Base-by-base conservation (phyloP, 2,888 invertebrate species). In the Atherix ibis region DNA sequence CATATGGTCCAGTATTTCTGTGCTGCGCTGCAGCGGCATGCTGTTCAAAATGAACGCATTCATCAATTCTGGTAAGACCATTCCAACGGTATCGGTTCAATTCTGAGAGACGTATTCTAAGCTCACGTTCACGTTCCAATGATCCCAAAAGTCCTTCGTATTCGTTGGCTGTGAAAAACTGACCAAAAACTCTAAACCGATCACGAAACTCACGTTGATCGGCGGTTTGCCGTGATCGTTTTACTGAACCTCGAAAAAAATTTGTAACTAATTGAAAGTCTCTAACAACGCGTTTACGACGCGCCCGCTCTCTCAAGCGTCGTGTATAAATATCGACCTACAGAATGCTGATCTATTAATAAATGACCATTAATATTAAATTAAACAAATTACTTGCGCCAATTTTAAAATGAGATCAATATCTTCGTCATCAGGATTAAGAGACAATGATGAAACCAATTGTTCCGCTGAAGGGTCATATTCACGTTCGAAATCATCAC, bases 401-500 rank as follows among this genome's bases (percentile, higher is more conserved):
- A 92, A 62, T 62, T 92, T 92, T 19, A 92, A 64, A 39, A 83
- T 82, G 52, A 83, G 75, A 62, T 94, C 94, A 42, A 88, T 67
- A 47, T 92, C 88, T 48, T 82, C 79, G 58, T 92, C 92, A 53
- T 91, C 89, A 19, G 78, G 72, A 53, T 77, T 82, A 10, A 91
- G 61, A 34, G 80, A 75, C 38, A 94, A 64, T 29, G 81, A 77
- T 4, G 91, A 88, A 46, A 94, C 82, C 45, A 92, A 64, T 48
- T 81, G 75, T 58, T 95, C 95, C 5, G 94, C 91, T 47, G 85
- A 84, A 51, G 77, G 77, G 54, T 94, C 91, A 62, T 83, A 91
- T 58, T 95, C 94, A 59, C 85, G 72, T 65, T 94, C 94, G 67
- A 91, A 95, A 55, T 94, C 92, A 68, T 94, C 94, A 53, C 94